These are phyloP conservation scores for Papilio machaon DNA, from an alignment of 1,140 invertebrate species.

Conservation along the genomic window DNA sequence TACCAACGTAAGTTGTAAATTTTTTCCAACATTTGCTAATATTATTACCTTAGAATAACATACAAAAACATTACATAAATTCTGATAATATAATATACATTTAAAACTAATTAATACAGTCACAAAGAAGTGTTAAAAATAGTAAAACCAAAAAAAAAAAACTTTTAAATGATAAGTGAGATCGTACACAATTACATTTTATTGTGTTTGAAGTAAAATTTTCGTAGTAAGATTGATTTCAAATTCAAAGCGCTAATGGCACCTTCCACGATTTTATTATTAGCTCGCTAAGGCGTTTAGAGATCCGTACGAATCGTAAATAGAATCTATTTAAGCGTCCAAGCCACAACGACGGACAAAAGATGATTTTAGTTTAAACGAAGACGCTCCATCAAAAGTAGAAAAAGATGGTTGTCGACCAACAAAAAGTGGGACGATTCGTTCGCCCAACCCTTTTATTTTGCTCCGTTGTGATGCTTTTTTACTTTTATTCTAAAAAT, in stretches of 20 bases:
- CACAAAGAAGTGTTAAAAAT: neutral
- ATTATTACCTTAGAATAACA: neutral
- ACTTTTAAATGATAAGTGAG: neutral
- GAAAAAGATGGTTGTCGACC: conserved; percentile 59
- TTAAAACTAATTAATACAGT: neutral
- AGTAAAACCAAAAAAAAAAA: neutral
- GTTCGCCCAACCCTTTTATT: conserved; percentile 75
- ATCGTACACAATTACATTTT: neutral
- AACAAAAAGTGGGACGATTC: conserved; percentile 73
- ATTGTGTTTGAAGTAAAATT: neutral
- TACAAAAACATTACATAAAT: neutral
- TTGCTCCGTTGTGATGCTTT: conserved; percentile 71
- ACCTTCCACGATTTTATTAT: conserved; percentile 26
- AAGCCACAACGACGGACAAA: conserved; percentile 52
- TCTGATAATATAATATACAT: neutral
- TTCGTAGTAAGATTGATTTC: conserved; percentile 15
- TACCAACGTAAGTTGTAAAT: neutral
- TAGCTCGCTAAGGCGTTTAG: conserved; percentile 22
- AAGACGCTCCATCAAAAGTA: conserved; percentile 59
- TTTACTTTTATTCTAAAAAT: conserved; percentile 80
- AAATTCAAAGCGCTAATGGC: conserved; percentile 14
- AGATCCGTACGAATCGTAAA: conserved; percentile 18
- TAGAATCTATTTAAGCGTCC: conserved; percentile 28
- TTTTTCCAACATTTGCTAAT: neutral
- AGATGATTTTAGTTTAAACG: conserved; percentile 55